Conservation (phyloP, 92 coral and sea anemone genomes). For the Parazoanthus atlanticus region DNA sequence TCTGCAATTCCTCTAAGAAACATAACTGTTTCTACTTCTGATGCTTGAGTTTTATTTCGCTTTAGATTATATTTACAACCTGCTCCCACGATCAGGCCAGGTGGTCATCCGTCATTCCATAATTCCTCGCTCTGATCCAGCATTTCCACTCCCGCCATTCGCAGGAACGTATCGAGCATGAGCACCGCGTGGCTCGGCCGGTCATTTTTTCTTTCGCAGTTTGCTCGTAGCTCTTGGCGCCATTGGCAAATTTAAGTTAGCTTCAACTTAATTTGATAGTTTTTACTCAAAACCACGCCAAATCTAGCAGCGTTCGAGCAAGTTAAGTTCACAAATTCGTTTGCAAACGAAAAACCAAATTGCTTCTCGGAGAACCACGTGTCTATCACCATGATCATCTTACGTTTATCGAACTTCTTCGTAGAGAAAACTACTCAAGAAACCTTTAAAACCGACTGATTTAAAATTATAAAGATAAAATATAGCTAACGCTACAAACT, state of each 20-base stretch:
- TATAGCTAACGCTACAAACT: conserved; percentile 20
- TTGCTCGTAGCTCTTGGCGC: conserved; percentile 35
- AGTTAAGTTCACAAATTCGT: conserved; percentile 9
- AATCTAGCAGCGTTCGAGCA: conserved; percentile 17
- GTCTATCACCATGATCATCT: conserved; percentile 12
- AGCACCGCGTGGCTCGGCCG: conserved; percentile 30
- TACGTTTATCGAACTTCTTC: conserved; percentile 43
- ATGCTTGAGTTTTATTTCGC: conserved; percentile 29
- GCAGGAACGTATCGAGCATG: conserved; percentile 29
- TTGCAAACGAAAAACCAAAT: conserved; percentile 28
- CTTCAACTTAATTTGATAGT: not conserved
- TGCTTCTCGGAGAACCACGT: conserved; percentile 30
- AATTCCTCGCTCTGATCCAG: conserved; percentile 37
- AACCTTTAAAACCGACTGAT: conserved; percentile 11
- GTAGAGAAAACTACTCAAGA: conserved; percentile 50
- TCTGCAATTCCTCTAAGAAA: not conserved
- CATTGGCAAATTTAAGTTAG: conserved; percentile 15
- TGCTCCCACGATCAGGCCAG: conserved; percentile 47
- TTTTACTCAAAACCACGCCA: conserved; percentile 7
- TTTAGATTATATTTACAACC: conserved; percentile 45
- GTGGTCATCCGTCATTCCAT: conserved; percentile 35
- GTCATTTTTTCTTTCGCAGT: conserved; percentile 37
- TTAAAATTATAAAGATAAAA: conserved; percentile 19
- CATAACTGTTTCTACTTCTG: conserved; percentile 5
- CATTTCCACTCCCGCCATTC: conserved; percentile 25